Evolutionary conservation across 2,888 invertebrate genomes (phyloP).

Genomic region (Protophormia terraenovae): DNA sequence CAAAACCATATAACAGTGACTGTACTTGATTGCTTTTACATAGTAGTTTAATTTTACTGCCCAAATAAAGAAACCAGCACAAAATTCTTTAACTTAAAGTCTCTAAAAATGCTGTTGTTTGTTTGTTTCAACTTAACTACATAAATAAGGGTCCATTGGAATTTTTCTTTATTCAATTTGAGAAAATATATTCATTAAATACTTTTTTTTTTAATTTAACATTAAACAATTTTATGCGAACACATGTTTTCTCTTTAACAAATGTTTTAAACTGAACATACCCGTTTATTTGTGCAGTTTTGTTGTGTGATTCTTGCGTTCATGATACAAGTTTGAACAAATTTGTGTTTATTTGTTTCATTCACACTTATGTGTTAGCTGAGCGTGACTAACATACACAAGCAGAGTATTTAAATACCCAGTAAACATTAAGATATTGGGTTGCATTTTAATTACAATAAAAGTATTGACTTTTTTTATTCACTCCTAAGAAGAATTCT

Average conservation of each 20-base stretch:
- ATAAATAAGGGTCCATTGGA: not conserved
- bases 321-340: constrained; percentile 36
- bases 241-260: not conserved
- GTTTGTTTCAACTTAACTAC: not conserved
- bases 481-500: no score
- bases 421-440: no score
- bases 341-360: constrained; percentile 10
- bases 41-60: no score
- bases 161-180: not conserved
- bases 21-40: no score
- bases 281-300: constrained; percentile 36
- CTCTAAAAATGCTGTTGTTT: not conserved
- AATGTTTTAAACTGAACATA: constrained; percentile 5
- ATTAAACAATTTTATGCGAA: not conserved
- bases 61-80: not conserved
- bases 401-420: no score
- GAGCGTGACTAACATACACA: no score
- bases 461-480: no score
- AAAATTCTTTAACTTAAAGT: not conserved
- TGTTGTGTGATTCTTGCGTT: not conserved
- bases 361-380: not conserved
- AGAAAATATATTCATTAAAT: not conserved
- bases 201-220: no score
- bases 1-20: no score
- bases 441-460: no score